phyloP scores from a whole-genome alignment of 2,113 vertebrate genomes.

The Pygoscelis adeliae region DNA sequence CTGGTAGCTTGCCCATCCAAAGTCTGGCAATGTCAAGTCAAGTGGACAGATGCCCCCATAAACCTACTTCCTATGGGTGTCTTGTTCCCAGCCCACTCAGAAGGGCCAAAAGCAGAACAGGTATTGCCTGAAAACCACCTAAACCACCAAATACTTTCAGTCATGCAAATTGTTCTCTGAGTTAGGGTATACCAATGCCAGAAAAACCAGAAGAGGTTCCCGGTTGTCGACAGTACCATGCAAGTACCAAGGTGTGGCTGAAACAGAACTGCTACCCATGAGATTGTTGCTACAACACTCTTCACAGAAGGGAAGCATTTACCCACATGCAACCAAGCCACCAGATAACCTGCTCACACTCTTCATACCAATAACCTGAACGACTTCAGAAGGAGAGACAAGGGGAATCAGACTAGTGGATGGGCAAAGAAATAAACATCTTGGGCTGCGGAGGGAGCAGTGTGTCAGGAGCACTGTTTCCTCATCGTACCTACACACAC shows the following conservation, averaged over 20 bases:
- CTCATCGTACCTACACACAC: background rate
- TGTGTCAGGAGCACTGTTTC: background rate
- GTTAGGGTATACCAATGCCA: background rate
- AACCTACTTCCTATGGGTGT: background rate
- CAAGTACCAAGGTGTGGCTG: background rate
- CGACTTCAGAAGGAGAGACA: background rate
- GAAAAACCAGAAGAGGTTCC: background rate
- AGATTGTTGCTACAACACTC: background rate
- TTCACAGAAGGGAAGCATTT: background rate
- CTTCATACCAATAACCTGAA: background rate
- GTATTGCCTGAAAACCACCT: background rate
- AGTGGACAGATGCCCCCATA: background rate
- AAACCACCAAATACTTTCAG: background rate
- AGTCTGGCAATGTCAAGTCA: background rate
- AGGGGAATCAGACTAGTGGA: background rate
- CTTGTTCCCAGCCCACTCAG: background rate
- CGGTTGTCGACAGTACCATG: accelerated
- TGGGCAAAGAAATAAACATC: background rate
- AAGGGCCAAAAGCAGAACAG: background rate
- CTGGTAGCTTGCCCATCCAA: background rate
- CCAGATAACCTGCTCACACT: background rate
- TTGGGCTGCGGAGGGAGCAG: background rate
- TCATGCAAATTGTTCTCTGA: background rate
- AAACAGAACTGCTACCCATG: background rate
- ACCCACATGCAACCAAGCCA: background rate